A percentile compares a stretch with the other conserved stretches of the same genome.
Conservation (phyloP, 2,113 vertebrate species). For the Oenanthe melanoleuca region DNA sequence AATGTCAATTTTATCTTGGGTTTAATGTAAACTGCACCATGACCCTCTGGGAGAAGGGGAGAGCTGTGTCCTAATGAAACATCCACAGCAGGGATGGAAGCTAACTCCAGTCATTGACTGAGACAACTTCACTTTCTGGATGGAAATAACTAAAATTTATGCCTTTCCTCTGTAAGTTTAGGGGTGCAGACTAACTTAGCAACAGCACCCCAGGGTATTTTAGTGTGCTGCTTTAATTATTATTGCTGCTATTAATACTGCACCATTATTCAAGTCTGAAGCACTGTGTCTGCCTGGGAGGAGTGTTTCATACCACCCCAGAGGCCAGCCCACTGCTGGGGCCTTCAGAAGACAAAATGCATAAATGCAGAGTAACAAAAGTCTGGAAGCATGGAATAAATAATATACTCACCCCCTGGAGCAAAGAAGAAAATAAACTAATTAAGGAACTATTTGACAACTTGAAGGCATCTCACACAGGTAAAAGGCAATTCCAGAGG, state of each 20-base stretch:
- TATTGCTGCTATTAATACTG: slow-evolving; percentile 30
- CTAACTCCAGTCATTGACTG: background rate
- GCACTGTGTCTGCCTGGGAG: background rate
- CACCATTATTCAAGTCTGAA: slow-evolving; percentile 1
- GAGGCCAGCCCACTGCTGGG: background rate
- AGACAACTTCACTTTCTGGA: background rate
- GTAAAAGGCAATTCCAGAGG: background rate
- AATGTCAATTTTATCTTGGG: slow-evolving; percentile 51
- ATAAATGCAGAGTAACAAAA: slow-evolving; percentile 11
- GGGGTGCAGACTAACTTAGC: background rate
- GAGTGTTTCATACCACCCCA: background rate
- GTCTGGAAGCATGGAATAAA: background rate
- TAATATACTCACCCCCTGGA: background rate
- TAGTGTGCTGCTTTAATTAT: slow-evolving; percentile 29
- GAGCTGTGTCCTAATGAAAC: background rate
- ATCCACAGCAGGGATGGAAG: background rate
- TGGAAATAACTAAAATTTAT: background rate
- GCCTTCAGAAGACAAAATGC: slow-evolving; percentile 30
- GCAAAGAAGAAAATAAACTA: slow-evolving; percentile 37
- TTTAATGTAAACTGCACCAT: slow-evolving; percentile 46
- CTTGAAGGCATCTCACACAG: background rate
- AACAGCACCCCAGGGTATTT: slow-evolving; percentile 17
- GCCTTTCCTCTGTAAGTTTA: slow-evolving; percentile 29
- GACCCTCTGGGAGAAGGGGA: slow-evolving; percentile 49
- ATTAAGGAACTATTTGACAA: slow-evolving; percentile 29